These are phyloP conservation scores for Drosophila quinaria DNA, from an alignment of 2,888 invertebrate genomes.

Conservation along the genomic window DNA sequence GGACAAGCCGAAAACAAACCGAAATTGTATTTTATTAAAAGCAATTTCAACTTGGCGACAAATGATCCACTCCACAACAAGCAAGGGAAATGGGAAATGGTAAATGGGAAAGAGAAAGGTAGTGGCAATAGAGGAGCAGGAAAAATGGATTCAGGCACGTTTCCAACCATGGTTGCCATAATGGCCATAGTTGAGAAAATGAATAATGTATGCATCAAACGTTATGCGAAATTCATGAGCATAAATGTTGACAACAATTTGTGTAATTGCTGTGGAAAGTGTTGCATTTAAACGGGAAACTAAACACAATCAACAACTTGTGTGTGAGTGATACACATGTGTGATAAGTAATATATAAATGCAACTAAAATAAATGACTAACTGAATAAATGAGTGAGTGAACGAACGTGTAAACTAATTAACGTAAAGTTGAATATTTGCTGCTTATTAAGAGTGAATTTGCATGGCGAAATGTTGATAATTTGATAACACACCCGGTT, in stretches of 20 bases:
- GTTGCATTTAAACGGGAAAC: conserved; percentile 26
- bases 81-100: no score
- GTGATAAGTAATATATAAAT: conserved; percentile 3
- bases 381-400: conserved; percentile 6
- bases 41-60: conserved; percentile 75
- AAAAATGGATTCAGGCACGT: conserved; percentile 60
- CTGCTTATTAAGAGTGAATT: conserved; percentile 68
- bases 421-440: conserved; percentile 45
- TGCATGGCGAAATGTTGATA: conserved; percentile 60
- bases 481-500: conserved; percentile 72
- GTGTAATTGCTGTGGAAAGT: conserved; percentile 44
- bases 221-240: conserved; percentile 42
- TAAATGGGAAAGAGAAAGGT: neutral
- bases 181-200: conserved; percentile 46
- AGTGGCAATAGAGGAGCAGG: conserved; percentile 1
- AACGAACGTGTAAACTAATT: conserved; percentile 60
- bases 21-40: conserved; percentile 75
- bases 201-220: conserved; percentile 42
- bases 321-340: conserved; percentile 3
- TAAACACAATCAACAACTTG: conserved; percentile 4
- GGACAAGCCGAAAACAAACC: conserved; percentile 62
- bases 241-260: conserved; percentile 54
- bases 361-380: conserved; percentile 6
- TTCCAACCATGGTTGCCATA: conserved; percentile 61
- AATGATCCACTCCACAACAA: conserved; percentile 47